These are phyloP conservation scores for Silurus asotus DNA, from an alignment of 2,113 vertebrate genomes.

Conservation along the genomic window DNA sequence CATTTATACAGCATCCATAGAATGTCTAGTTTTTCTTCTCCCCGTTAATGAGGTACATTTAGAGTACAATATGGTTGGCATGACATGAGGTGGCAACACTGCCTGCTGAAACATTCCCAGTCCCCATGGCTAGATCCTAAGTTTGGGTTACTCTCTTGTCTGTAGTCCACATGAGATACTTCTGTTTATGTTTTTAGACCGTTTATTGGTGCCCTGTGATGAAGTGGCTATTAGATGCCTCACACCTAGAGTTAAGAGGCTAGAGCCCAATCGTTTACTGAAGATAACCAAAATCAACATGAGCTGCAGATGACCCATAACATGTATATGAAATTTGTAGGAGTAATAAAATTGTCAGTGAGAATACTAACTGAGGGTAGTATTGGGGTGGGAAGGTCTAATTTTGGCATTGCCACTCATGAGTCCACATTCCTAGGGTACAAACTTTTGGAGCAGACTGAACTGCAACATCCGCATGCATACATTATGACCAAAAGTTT, in stretches of 20 bases:
- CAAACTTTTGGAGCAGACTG: background rate
- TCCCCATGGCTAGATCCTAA: background rate
- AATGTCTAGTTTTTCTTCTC: background rate
- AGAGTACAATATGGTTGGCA: no score
- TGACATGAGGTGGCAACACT: background rate
- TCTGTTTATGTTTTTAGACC: background rate
- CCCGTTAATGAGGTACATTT: background rate
- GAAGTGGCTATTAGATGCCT: background rate
- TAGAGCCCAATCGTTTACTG: background rate
- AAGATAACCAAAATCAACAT: background rate
- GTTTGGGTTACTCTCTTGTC: background rate
- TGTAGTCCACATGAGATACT: background rate
- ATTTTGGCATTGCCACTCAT: background rate
- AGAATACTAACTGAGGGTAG: background rate
- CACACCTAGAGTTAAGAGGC: background rate
- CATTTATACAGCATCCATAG: background rate
- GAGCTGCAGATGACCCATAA: background rate
- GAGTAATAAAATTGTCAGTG: background rate
- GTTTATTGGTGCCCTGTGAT: background rate
- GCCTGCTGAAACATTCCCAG: background rate
- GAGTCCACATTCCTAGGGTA: background rate
- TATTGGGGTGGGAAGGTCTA: no score
- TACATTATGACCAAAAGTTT: background rate
- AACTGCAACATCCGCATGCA: background rate
- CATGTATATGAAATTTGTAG: background rate